Conservation (phyloP, 2,888 invertebrate species). For the Hyalella azteca region DNA sequence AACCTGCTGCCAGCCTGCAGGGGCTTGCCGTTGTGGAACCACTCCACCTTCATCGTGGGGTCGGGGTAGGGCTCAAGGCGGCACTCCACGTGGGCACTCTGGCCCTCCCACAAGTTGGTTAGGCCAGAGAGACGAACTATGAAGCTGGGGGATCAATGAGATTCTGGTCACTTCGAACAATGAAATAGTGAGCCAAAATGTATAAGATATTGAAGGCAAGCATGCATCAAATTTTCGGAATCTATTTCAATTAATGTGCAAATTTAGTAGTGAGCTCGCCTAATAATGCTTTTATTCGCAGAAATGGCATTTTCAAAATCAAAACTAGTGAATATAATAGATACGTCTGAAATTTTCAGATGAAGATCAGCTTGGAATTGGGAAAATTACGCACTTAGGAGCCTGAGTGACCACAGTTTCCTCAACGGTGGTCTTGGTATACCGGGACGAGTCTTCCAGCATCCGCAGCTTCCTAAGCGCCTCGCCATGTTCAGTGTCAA, state of each 20-base stretch:
- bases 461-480: constrained; percentile 85
- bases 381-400: constrained; percentile 66
- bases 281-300: too few species aligned
- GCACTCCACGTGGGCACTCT: constrained; percentile 86
- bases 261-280: too few species aligned
- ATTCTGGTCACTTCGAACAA: too few species aligned
- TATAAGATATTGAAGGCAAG: too few species aligned
- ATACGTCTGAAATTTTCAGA: neutral
- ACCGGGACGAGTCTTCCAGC: constrained; percentile 80
- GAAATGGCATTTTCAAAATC: too few species aligned
- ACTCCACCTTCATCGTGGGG: constrained; percentile 85
- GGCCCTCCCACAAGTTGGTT: constrained; percentile 81
- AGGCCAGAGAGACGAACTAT: constrained; percentile 86
- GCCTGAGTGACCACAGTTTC: constrained; percentile 73
- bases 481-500: constrained; percentile 87
- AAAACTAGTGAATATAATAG: too few species aligned
- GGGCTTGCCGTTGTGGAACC: constrained; percentile 92
- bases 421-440: constrained; percentile 80
- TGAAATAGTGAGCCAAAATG: too few species aligned
- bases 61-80: constrained; percentile 92
- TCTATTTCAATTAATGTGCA: too few species aligned
- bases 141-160: constrained; percentile 67
- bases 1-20: constrained; percentile 72
- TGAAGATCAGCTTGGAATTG: neutral
- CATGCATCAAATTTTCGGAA: too few species aligned